Evolutionary conservation across 1,140 invertebrate genomes (phyloP), one percentile per base, ranked within the genome.

Genomic region (Drosophila kanapiae): DNA sequence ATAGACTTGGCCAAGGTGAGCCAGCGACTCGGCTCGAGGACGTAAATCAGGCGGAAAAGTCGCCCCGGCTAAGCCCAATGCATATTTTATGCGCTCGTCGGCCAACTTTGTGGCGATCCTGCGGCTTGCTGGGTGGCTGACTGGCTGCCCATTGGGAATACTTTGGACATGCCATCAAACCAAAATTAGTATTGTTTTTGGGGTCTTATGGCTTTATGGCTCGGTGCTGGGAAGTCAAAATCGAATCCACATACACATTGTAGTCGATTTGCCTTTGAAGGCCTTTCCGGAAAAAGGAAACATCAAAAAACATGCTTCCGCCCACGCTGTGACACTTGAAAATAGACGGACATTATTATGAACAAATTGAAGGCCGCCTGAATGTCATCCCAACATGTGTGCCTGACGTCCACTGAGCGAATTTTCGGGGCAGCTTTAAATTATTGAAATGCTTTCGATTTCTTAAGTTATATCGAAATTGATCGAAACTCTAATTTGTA

Each of bases 361-460:
- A 75, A 80, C 82, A 90, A 84, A 88, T 84, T 88, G 75, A 81
- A 81, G 84, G 69, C 80, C 69, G 43, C 48, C 48, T 64, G 64
- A 81, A 90, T 75, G 74, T 81, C 72, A 63, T 54, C 33, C 49
- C 35, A 56, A 29, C 33, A 65, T 57, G 61, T 67, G 42, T 35
- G 51, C 33, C 45, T 29, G 37, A 14, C 13, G 13, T 38, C 4
- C 40, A 64, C 31, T 70, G 18, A 10, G 13, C 18, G 13, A 37
- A 54, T 23, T 23, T 54, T 9, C 0, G 4, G 13, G 18, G 2
- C 8, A 4, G 5, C 23, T 45, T 23, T 45, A 45, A n/a, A 45
- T 1, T 23, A 2, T 37, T 8, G 1, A 9, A 23, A 23, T 9
- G 33, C 0, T 54, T 18, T 13, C 0, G 3, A 14, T 23, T 18